Evolutionary conservation across 2,797 vertebrate species (phyloP), one percentile per base, ranked within the genome.

Genomic region (Syngnathus acus): DNA sequence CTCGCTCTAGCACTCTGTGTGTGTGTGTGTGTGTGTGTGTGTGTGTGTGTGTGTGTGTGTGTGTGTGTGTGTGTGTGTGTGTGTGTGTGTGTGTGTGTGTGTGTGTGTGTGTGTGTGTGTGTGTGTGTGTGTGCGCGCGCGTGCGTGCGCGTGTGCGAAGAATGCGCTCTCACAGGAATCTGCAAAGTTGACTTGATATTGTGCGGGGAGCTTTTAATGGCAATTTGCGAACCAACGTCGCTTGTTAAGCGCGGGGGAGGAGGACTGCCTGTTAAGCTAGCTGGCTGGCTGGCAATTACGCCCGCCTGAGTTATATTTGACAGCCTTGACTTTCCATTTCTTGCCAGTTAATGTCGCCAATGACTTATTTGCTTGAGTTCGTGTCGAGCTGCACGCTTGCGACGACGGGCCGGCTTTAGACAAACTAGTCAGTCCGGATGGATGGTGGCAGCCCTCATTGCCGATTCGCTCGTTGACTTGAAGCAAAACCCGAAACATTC

Each of bases 121-220:
- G 42, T 69, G 65, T 72, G 65, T 83, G 23, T 23, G 23, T 23
- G 23, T 23, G 23, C n/a, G n/a, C n/a, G n/a, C n/a, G n/a, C n/a
- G n/a, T n/a, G n/a, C n/a, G n/a, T n/a, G n/a, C n/a, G n/a, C n/a
- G n/a, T n/a, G n/a, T n/a, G n/a, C n/a, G 71, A 78, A 78, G 82
- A 81, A 89, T 84, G 76, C 62, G 62, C 72, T 81, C 81, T 80
- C 74, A 37, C 3, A 67, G 76, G 82, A 84, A 81, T 82, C 69
- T 51, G 62, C 64, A 67, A 75, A 78, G 78, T 81, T 40, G 16
- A n/a, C 69, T 73, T 54, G 54, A 45, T 57, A 66, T 55, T 58
- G 63, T 65, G 57, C 67, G 65, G 32, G 66, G 66, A 13, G 54
- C 51, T 42, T 65, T 53, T 32, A 42, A 62, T n/a, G 64, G 58